Conservation (phyloP, 2,888 invertebrate genomes). For the Calameuta idolon region DNA sequence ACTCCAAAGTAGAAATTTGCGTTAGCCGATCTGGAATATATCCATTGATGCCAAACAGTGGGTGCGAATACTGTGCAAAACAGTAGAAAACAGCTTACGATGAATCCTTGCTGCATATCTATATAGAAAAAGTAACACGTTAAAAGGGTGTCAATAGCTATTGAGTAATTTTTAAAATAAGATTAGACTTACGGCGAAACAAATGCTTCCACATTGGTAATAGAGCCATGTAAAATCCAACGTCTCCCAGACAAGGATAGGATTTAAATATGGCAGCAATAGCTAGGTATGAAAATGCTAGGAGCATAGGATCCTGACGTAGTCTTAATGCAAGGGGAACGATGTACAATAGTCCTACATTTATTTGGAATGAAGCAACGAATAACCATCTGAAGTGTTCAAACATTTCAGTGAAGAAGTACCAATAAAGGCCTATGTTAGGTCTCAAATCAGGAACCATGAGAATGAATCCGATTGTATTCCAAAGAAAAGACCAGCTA, state of each 20-base stretch:
- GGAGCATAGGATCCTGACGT: constrained; percentile 81
- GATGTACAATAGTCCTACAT: constrained; percentile 91
- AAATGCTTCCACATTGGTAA: constrained; percentile 93
- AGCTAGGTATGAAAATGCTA: constrained; percentile 83
- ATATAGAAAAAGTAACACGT: constrained; percentile 46
- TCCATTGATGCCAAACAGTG: constrained; percentile 98
- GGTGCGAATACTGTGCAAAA: constrained; percentile 93
- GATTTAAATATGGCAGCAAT: constrained; percentile 94
- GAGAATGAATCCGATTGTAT: constrained; percentile 75
- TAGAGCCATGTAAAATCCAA: constrained; percentile 90
- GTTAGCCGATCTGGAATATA: constrained; percentile 97
- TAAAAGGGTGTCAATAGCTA: constrained; percentile 6
- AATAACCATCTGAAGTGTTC: constrained; percentile 97
- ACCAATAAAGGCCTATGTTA: constrained; percentile 99
- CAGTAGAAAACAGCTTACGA: constrained; percentile 91
- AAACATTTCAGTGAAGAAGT: constrained; percentile 99
- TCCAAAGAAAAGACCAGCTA: constrained; percentile 68
- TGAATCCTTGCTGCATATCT: constrained; percentile 96
- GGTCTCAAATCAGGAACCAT: constrained; percentile 94
- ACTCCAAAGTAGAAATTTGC: constrained; percentile 99
- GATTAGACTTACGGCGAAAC: constrained; percentile 79
- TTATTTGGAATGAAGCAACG: constrained; percentile 96
- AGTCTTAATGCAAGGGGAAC: constrained; percentile 87
- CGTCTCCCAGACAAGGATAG: constrained; percentile 96
- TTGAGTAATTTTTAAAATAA: constrained; percentile 6